Evolutionary conservation across 2,113 vertebrate genomes (phyloP).

Genomic region (Microcebus jonahi): DNA sequence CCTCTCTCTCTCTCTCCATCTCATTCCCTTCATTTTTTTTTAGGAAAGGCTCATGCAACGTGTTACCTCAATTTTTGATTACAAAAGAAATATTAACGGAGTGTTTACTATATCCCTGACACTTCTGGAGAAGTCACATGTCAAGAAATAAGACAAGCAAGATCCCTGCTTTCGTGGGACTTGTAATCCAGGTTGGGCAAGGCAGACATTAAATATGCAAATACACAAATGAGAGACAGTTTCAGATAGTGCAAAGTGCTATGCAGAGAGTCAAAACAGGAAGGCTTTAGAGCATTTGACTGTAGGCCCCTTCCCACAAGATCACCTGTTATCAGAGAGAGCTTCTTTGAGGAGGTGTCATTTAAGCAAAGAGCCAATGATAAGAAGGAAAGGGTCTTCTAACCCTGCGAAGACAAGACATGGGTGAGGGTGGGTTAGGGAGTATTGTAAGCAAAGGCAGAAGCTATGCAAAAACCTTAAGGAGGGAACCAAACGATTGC

Average conservation of each 20-base stretch:
- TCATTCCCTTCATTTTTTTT: not conserved
- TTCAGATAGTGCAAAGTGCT: not conserved
- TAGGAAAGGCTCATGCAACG: not conserved
- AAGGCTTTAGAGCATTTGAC: not conserved
- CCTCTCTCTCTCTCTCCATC: no score
- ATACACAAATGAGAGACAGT: not conserved
- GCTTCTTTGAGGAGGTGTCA: not conserved
- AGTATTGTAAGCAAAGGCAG: not conserved
- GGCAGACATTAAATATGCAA: not conserved
- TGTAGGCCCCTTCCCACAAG: not conserved
- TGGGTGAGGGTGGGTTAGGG: not conserved
- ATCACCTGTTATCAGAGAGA: not conserved
- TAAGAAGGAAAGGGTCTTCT: not conserved
- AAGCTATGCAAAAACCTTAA: not conserved
- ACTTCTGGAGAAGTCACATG: not conserved
- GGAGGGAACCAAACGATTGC: not conserved
- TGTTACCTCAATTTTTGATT: not conserved
- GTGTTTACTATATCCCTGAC: not conserved
- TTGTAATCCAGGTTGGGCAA: not conserved
- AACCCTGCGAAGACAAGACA: not conserved
- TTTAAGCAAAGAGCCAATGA: not conserved
- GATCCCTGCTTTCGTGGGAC: conserved; percentile 1
- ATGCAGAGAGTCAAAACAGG: not conserved
- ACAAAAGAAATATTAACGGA: not conserved
- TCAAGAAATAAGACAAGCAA: not conserved